Evolutionary conservation across 1,140 invertebrate species (phyloP).

Genomic region (Stenopsyche tienmushanensis): DNA sequence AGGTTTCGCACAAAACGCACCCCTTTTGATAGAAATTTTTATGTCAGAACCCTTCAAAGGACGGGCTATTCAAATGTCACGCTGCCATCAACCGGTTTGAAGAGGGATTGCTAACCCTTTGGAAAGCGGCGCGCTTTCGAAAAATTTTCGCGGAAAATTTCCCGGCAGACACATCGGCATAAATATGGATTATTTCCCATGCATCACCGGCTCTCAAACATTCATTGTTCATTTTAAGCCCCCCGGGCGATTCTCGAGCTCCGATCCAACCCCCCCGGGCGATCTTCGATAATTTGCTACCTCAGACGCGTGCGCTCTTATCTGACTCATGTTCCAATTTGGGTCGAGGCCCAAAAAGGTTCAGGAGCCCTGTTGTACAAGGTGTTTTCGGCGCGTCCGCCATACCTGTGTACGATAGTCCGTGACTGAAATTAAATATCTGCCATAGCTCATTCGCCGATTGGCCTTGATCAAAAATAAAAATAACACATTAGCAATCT

Average conservation of each 20-base stretch:
- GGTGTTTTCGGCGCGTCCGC: background rate
- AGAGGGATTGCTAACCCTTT: background rate
- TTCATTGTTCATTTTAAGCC: no score
- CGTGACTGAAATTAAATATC: slow-evolving; percentile 10
- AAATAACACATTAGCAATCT: background rate
- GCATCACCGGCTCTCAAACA: no score
- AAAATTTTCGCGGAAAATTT: background rate
- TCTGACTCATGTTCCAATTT: no score
- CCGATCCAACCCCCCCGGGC: background rate
- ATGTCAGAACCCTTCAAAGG: slow-evolving; percentile 1
- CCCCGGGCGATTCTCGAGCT: no score
- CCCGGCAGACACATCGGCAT: no score
- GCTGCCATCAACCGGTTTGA: background rate
- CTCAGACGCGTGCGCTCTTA: no score
- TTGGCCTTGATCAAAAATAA: slow-evolving; percentile 5
- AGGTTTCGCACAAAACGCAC: slow-evolving; percentile 6
- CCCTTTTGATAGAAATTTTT: background rate
- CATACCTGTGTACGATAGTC: background rate
- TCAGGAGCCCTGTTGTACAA: no score
- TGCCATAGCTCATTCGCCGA: background rate
- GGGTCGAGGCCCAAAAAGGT: no score
- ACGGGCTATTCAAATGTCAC: slow-evolving; percentile 3
- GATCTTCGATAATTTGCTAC: no score
- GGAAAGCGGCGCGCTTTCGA: background rate
- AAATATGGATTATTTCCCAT: no score